Percentiles rank a stretch among this genome's conserved stretches.
Conservation (phyloP, 2,888 invertebrate species). For the Eupeodes latifasciatus region DNA sequence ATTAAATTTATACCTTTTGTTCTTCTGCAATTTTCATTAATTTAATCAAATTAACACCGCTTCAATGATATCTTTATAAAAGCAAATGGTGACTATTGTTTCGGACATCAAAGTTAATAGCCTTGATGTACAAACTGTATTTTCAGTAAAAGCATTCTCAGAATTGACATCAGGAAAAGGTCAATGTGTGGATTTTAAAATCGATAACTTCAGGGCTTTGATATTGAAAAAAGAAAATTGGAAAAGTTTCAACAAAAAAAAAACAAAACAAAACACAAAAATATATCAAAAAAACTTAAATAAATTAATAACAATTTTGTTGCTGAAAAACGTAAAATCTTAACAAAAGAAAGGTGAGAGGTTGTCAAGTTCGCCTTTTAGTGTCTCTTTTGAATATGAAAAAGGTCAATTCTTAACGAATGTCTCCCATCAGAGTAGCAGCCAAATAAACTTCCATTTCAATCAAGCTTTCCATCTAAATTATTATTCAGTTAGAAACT, state of each 20-base stretch:
- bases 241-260: not conserved
- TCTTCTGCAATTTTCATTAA: not conserved
- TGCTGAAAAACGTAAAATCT: not conserved
- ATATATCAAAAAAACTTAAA: not conserved
- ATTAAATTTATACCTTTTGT: not conserved
- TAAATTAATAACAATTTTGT: not conserved
- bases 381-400: not conserved
- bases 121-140: not conserved
- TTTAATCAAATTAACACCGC: constrained; percentile 14
- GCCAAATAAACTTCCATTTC: not conserved
- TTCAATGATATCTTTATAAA: not conserved
- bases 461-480: not conserved
- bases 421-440: not conserved
- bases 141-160: constrained; percentile 34
- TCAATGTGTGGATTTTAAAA: constrained; percentile 40
- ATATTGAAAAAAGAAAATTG: not conserved
- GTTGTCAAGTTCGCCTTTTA: not conserved
- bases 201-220: constrained; percentile 5
- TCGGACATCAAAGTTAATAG: constrained; percentile 34
- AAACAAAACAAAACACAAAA: not conserved
- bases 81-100: constrained; percentile 8
- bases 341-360: not conserved
- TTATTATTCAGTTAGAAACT: not conserved
- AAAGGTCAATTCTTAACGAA: constrained; percentile 15
- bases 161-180: constrained; percentile 16